phyloP scores from a whole-genome alignment of 2,113 vertebrate species.

The Mesitornis unicolor region DNA sequence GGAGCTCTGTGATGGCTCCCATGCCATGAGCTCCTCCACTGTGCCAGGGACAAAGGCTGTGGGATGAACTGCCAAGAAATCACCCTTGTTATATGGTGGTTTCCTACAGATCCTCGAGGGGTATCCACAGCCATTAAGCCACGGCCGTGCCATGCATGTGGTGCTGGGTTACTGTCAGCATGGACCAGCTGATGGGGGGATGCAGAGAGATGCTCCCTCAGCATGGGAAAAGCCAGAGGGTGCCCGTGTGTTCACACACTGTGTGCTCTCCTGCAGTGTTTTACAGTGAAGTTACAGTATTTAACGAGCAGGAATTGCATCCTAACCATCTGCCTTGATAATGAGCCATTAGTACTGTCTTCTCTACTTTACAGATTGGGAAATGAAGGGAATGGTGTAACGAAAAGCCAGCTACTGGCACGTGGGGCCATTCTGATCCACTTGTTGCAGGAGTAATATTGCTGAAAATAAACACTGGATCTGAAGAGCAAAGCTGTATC shows the following conservation, averaged over 20 bases:
- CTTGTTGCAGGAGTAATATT: background rate
- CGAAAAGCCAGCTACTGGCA: background rate
- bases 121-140: accelerated
- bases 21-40: background rate
- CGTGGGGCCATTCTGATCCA: accelerated
- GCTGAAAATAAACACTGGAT: background rate
- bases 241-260: background rate
- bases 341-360: background rate
- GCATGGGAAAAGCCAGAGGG: background rate
- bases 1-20: background rate
- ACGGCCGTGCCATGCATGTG: accelerated
- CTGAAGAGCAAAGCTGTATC: background rate
- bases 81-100: accelerated
- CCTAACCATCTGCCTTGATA: background rate
- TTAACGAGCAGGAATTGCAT: background rate
- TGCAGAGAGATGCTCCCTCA: background rate
- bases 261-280: background rate
- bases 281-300: background rate
- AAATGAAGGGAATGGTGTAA: background rate
- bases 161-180: background rate
- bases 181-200: background rate
- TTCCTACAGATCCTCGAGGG: background rate
- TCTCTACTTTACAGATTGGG: background rate
- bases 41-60: background rate
- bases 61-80: background rate